A percentile compares a stretch with the other conserved stretches of the same genome.
phyloP scores from a whole-genome alignment of 2,797 vertebrate genomes.

The Trachurus trachurus region DNA sequence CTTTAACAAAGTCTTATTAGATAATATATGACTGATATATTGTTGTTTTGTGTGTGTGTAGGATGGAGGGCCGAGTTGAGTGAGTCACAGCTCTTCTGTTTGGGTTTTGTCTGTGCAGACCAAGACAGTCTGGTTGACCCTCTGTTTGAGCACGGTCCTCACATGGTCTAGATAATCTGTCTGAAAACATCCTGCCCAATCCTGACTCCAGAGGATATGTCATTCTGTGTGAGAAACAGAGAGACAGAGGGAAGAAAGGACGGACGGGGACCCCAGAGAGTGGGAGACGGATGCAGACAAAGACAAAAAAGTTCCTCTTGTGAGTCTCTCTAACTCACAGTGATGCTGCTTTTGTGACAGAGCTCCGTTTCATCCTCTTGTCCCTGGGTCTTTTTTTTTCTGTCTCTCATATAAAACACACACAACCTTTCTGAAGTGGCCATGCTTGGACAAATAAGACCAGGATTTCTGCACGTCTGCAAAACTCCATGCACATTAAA shows the following conservation, averaged over 20 bases:
- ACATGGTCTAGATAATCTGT: slow-evolving; percentile 67
- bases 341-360: slow-evolving; percentile 32
- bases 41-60: slow-evolving; percentile 17
- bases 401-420: slow-evolving; percentile 3
- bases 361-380: slow-evolving; percentile 34
- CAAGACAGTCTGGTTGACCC: slow-evolving; percentile 61
- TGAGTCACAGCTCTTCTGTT: slow-evolving; percentile 45
- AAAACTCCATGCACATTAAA: slow-evolving; percentile 10
- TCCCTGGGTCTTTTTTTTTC: slow-evolving; percentile 11
- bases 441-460: slow-evolving; percentile 4
- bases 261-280: slow-evolving; percentile 32
- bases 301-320: slow-evolving; percentile 17
- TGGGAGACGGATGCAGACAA: slow-evolving; percentile 38
- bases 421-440: slow-evolving; percentile 10
- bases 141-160: slow-evolving; percentile 54
- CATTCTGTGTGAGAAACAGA: slow-evolving; percentile 43
- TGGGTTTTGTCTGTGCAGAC: slow-evolving; percentile 51
- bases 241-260: slow-evolving; percentile 26
- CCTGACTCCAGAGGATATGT: slow-evolving; percentile 35
- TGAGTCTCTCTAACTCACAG: slow-evolving; percentile 17
- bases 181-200: slow-evolving; percentile 60
- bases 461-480: slow-evolving; percentile 6
- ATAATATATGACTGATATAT: slow-evolving; percentile 70
- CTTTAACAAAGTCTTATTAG: slow-evolving; percentile 80
- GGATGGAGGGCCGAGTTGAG: slow-evolving; percentile 39